Evolutionary conservation across 2,888 invertebrate genomes (phyloP), one percentile per base, ranked within the genome.

Genomic region (Tetheella fluctuosa): DNA sequence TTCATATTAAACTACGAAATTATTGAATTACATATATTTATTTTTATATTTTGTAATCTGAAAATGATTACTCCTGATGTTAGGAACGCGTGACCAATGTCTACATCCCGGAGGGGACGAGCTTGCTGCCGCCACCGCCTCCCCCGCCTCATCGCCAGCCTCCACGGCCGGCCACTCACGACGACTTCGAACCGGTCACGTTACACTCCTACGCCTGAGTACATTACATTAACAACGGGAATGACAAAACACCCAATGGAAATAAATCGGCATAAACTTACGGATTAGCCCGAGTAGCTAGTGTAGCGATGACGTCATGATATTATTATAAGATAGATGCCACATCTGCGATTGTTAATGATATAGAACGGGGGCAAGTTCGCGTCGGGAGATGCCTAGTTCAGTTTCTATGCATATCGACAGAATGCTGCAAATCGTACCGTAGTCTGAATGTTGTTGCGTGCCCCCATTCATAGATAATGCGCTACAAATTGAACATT

Each of bases 61-160:
- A 30, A 8, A 0, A 1, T 1, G 1, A 10, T 15, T 6, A n/a
- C n/a, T n/a, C n/a, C n/a, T 25, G 23, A 68, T 42, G 61, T 3
- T 71, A 95, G 95, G 95, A 95, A 76, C 93, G 95, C 17, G 95
- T 95, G 34, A 93, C 92, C 20, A 93, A 93, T 74, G 90, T 93
- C 13, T 94, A 94, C 82, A 95, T 95, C 80, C 95, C 96, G 20
- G 96, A 96, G 86, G 95, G 95, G 60, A 95, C 95, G 17, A 96
- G 96, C 76, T 83, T 96, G 73, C 94, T 96, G 68, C 95, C 95
- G 17, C 94, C 95, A 17, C 94, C 95, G 54, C 94, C 94, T n/a
- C 94, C 95, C 56, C 91, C 89, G 4, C 90, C 90, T n/a, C 85
- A 82, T 59, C 85, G 83, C 55, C 94, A 94, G 60, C 94, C 94